Evolutionary conservation across 2,888 invertebrate genomes (phyloP).

Genomic region (Agrochola circellaris): DNA sequence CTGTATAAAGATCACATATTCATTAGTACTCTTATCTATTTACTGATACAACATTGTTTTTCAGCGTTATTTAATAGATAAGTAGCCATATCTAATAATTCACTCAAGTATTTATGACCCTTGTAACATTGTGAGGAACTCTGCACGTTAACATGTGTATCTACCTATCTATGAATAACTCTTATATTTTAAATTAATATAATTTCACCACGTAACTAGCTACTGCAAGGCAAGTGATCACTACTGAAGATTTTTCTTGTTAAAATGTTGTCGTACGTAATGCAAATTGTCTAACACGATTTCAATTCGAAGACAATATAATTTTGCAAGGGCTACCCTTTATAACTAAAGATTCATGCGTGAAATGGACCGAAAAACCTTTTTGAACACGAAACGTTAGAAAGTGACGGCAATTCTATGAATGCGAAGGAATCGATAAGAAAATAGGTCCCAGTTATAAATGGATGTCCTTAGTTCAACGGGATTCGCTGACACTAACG

Average conservation of each 20-base stretch:
- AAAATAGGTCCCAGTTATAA: constrained; percentile 50
- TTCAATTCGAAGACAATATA: constrained; percentile 43
- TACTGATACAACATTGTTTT: constrained; percentile 80
- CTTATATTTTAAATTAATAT: constrained; percentile 14
- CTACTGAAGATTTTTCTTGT: constrained; percentile 13
- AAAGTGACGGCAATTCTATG: constrained; percentile 30
- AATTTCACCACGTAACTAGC: constrained; percentile 14
- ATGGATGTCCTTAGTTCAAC: constrained; percentile 41
- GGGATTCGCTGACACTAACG: constrained; percentile 53
- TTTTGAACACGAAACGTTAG: constrained; percentile 34
- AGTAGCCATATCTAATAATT: constrained; percentile 68
- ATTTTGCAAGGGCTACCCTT: constrained; percentile 32
- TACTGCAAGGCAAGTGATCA: constrained; percentile 48
- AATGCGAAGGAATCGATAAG: constrained; percentile 31
- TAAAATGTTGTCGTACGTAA: constrained; percentile 34
- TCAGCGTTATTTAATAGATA: constrained; percentile 77
- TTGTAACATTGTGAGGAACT: constrained; percentile 51
- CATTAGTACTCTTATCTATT: constrained; percentile 72
- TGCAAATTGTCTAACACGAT: constrained; percentile 48
- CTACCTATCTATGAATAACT: constrained; percentile 32
- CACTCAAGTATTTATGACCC: constrained; percentile 63
- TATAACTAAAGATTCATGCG: constrained; percentile 37
- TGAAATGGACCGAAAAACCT: constrained; percentile 27
- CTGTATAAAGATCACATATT: constrained; percentile 61
- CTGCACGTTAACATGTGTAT: constrained; percentile 33